Evolutionary conservation across 2,797 vertebrate species (phyloP).

Genomic region (Valencia hispanica): DNA sequence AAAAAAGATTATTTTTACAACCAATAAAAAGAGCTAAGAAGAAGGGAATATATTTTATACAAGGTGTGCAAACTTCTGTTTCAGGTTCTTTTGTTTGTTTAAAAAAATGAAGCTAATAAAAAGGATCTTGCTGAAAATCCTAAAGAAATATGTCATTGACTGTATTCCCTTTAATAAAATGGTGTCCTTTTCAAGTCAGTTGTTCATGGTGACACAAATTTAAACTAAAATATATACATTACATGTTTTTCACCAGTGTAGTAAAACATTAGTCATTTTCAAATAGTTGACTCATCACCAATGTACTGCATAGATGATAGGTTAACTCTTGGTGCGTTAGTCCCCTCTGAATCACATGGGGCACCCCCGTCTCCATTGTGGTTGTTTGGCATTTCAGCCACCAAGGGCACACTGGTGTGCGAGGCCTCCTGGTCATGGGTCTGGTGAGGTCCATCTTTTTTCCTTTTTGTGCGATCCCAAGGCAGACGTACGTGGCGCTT

Average conservation of each 20-base stretch:
- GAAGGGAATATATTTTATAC: not conserved
- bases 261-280: not conserved
- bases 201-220: not conserved
- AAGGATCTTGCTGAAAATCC: not conserved
- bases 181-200: not conserved
- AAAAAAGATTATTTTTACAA: not conserved
- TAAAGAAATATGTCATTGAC: not conserved
- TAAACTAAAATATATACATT: not conserved
- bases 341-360: conserved; percentile 4
- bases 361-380: conserved; percentile 5
- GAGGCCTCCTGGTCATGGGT: conserved; percentile 1
- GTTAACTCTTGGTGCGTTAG: not conserved
- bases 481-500: conserved; percentile 70
- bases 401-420: conserved; percentile 18
- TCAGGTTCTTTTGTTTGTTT: not conserved
- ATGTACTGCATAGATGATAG: conserved; percentile 47
- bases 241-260: not conserved
- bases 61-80: not conserved
- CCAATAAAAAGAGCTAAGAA: too few relatives aligned
- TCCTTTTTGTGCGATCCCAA: conserved; percentile 33
- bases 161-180: not conserved
- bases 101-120: not conserved
- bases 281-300: conserved; percentile 58
- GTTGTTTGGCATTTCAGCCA: conserved; percentile 43
- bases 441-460: not conserved